Base-by-base conservation (phyloP, 2,113 vertebrate genomes). In the Panthera leo region DNA sequence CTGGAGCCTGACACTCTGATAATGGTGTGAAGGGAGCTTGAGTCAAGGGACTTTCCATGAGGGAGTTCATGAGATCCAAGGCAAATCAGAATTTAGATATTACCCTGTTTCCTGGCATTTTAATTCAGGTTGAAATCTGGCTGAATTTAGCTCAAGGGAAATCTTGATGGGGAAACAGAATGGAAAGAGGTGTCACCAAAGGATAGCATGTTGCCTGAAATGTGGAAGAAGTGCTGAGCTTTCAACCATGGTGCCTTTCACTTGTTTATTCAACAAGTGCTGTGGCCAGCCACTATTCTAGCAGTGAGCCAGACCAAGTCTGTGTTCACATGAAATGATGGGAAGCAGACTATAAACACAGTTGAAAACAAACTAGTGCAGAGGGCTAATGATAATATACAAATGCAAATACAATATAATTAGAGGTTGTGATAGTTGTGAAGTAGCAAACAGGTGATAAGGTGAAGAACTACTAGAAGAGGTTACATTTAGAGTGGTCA, bases 111-210 rank as follows among this genome's bases (percentile, higher is more conserved):
- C n/a, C 48, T 92, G n/a, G 82, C 36, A 89, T 51, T 75, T 86
- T 31, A 92, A 87, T 95, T 82, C 25, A 93, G 86, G 5, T 95
- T 97, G 61, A 85, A 94, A 91, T 85, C 75, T 97, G 78, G 63
- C 75, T 85, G 92, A 93, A 68, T 34, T 85, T 58, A 97, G 48
- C 55, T 96, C 39, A 93, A 34, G 25, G 68, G 31, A 92, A 87
- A 45, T 94, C 42, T 93, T 95, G 36, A 13, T 87, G 29, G 48
- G 39, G 39, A 88, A 89, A 85, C 29, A 39, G 68, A 89, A 97
- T 87, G 29, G 65, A n/a, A 91, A 91, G 73, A 65, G 58, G 73
- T 82, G 48, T 92, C 80, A 45, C 27, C 34, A 31, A 92, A 87
- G 58, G 63, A 80, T 14, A 68, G 1, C 9, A 7, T 85, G 42